These are phyloP conservation scores for Sprattus sprattus DNA, from an alignment of 2,113 vertebrate genomes.

Conservation along the genomic window DNA sequence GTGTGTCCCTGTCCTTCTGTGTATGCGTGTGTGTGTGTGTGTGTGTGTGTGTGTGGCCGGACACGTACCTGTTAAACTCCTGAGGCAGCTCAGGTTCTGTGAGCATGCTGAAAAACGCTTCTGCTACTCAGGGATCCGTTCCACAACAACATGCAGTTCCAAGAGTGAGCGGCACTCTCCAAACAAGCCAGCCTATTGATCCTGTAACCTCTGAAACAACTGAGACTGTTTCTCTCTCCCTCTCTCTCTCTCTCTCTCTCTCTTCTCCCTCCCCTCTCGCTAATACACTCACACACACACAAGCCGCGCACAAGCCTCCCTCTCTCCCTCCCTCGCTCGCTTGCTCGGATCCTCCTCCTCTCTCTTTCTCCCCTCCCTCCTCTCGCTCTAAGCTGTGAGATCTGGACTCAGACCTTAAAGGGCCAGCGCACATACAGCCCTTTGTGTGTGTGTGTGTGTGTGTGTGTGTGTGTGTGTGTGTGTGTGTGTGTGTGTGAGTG, in stretches of 20 bases:
- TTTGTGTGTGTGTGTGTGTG: slow-evolving; percentile 37
- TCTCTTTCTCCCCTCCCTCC: slow-evolving; percentile 64
- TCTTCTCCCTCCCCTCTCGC: slow-evolving; percentile 47
- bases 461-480: slow-evolving; percentile 35
- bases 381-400: slow-evolving; percentile 73
- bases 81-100: slow-evolving; percentile 97
- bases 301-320: slow-evolving; percentile 41
- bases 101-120: slow-evolving; percentile 93
- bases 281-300: slow-evolving; percentile 51
- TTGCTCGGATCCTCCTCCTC: slow-evolving; percentile 67
- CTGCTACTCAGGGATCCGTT: slow-evolving; percentile 64
- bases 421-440: slow-evolving; percentile 70
- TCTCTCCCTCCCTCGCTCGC: slow-evolving; percentile 54
- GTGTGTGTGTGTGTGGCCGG: slow-evolving; percentile 42
- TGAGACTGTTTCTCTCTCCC: slow-evolving; percentile 71
- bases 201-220: slow-evolving; percentile 88
- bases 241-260: slow-evolving; percentile 64
- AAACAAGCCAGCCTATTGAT: slow-evolving; percentile 85
- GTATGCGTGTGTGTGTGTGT: slow-evolving; percentile 33
- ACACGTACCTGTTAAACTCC: slow-evolving; percentile 97
- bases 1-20: slow-evolving; percentile 20
- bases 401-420: slow-evolving; percentile 92
- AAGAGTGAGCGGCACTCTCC: slow-evolving; percentile 75
- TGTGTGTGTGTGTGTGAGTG: slow-evolving; percentile 38
- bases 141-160: slow-evolving; percentile 89